phyloP scores from a whole-genome alignment of 2,888 invertebrate genomes.

The Ceramica pisi region DNA sequence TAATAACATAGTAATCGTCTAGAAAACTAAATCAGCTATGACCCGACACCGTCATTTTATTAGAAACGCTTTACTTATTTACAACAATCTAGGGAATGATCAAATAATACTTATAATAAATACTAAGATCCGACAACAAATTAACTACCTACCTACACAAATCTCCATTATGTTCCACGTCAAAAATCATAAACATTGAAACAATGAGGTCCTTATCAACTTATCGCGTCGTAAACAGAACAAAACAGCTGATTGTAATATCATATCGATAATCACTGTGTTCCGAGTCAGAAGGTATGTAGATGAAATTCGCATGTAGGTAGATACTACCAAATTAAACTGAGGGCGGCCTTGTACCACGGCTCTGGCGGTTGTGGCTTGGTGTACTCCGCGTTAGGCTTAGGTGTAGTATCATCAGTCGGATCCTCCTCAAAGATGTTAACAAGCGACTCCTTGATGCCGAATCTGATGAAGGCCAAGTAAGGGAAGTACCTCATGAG shows the following conservation, averaged over 20 bases:
- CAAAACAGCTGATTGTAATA: slow-evolving; percentile 25
- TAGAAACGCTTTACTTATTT: not conserved
- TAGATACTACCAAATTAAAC: slow-evolving; percentile 73
- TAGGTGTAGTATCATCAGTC: slow-evolving; percentile 77
- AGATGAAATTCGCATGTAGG: not conserved
- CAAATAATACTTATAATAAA: slow-evolving; percentile 20
- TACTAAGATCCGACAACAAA: slow-evolving; percentile 22
- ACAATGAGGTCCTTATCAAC: slow-evolving; percentile 21
- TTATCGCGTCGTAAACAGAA: slow-evolving; percentile 27
- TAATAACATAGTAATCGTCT: slow-evolving; percentile 1
- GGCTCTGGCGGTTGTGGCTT: slow-evolving; percentile 68
- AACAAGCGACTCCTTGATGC: slow-evolving; percentile 91
- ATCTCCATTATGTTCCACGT: slow-evolving; percentile 16
- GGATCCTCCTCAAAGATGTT: slow-evolving; percentile 89
- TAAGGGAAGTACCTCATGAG: slow-evolving; percentile 93
- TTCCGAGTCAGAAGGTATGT: slow-evolving; percentile 3
- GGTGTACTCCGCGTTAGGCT: slow-evolving; percentile 80
- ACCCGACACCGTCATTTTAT: slow-evolving; percentile 38
- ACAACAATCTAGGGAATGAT: slow-evolving; percentile 15
- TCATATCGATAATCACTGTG: slow-evolving; percentile 31
- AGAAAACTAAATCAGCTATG: slow-evolving; percentile 6
- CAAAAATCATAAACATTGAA: slow-evolving; percentile 6
- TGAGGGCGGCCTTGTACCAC: slow-evolving; percentile 75
- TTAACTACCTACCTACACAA: slow-evolving; percentile 6
- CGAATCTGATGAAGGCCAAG: slow-evolving; percentile 92